Evolutionary conservation across 2,888 invertebrate genomes (phyloP), one percentile per base, ranked within the genome.

Genomic region (Drosophila suboccidentalis): DNA sequence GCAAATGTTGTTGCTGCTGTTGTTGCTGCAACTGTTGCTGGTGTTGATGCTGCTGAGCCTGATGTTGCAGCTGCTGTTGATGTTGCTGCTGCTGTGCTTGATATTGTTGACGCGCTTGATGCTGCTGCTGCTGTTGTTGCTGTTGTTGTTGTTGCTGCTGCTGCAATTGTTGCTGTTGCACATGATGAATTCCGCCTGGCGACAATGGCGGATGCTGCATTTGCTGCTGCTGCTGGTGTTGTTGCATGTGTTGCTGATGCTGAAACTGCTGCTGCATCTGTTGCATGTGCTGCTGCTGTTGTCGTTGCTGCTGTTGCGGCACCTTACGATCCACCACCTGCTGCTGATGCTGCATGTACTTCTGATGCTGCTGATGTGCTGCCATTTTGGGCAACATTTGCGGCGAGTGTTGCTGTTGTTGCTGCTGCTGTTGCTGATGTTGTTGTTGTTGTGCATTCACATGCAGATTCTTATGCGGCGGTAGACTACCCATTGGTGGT

Each of bases 271-370:
- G 90, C 13, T 90, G 90, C 44, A 39, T 80, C 3, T 79, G 85
- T n/a, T 89, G 91, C 36, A 76, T 62, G 4, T 74, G 71, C 15
- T 81, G 79, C 19, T 67, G 26, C 26, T 68, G 80, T 11, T 70
- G 85, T 10, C 71, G 82, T 8, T 70, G 82, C 34, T 71, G 77
- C 10, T 69, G 71, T 26, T 75, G 75, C 17, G 64, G 66, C 13
- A 65, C 60, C 3, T 80, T 88, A 77, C 57, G 89, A 0, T 87
- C 87, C 6, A 76, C 63, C 41, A 82, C 82, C 13, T 92, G 90
- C 66, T 92, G 90, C 64, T 92, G 91, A 61, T 91, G 90, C 22
- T 91, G 90, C 55, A 91, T 91, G 9, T 90, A 90, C 64, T 90
- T 91, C n/a, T 74, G 75, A 26, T 83, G 89, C 34, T 81, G 81